Evolutionary conservation across 2,888 invertebrate species (phyloP).

Genomic region (Chymomyza caudatula): DNA sequence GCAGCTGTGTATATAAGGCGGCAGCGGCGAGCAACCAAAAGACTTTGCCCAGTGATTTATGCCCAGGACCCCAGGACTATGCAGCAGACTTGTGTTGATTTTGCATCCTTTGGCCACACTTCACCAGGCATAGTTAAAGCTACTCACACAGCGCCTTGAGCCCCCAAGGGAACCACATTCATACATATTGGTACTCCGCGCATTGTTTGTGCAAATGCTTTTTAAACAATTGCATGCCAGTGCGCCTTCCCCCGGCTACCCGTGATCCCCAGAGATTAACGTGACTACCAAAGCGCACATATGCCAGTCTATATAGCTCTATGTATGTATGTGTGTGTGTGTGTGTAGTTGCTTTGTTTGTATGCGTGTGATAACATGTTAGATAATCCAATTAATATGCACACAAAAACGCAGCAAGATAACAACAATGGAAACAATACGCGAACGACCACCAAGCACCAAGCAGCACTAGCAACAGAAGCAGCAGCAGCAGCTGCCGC

Average conservation of each 20-base stretch:
- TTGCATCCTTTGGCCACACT: slow-evolving; percentile 50
- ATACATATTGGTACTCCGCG: background rate
- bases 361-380: slow-evolving; percentile 51
- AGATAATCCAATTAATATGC: slow-evolving; percentile 75
- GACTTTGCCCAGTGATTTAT: slow-evolving; percentile 50
- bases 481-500: slow-evolving; percentile 31
- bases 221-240: slow-evolving; percentile 66
- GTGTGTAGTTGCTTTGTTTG: slow-evolving; percentile 16
- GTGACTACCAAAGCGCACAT: slow-evolving; percentile 55
- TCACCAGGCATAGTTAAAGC: background rate
- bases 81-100: slow-evolving; percentile 61
- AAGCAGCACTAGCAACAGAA: too few species aligned
- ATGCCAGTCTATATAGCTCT: background rate
- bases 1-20: background rate
- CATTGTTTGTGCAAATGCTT: slow-evolving; percentile 63
- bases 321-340: slow-evolving; percentile 3
- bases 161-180: background rate
- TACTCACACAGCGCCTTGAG: background rate
- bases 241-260: slow-evolving; percentile 10
- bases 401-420: slow-evolving; percentile 66
- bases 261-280: slow-evolving; percentile 72
- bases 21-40: background rate
- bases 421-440: slow-evolving; percentile 38
- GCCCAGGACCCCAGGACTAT: slow-evolving; percentile 12
- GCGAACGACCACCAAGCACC: too few species aligned